Evolutionary conservation across 2,797 vertebrate genomes (phyloP).

Genomic region (Natrix natrix): DNA sequence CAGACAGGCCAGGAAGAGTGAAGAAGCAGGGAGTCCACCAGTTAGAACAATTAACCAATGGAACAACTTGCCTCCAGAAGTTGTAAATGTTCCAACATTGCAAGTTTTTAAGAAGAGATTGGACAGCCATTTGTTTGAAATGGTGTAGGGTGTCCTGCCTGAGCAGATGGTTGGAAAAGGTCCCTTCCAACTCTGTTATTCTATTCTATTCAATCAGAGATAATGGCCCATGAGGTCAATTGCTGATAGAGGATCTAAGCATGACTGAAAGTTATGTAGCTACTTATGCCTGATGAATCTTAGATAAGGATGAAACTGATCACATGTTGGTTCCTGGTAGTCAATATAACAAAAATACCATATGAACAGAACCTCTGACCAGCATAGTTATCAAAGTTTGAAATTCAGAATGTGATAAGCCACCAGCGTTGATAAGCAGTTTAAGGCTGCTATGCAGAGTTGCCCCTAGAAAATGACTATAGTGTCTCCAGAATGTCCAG

Average conservation of each 20-base stretch:
- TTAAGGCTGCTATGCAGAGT: not conserved
- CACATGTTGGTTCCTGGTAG: not conserved
- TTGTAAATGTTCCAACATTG: not conserved
- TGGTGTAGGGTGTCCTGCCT: not conserved
- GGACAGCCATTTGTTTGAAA: not conserved
- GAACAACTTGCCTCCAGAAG: not conserved
- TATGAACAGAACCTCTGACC: not conserved
- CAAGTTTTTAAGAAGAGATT: not conserved
- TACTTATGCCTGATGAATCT: not conserved
- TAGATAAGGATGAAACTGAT: not conserved
- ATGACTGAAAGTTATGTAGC: not conserved
- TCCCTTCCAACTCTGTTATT: not conserved
- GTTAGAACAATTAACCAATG: not conserved
- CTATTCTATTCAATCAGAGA: not conserved
- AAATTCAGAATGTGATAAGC: not conserved
- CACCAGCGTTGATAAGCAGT: not conserved
- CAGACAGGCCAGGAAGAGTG: not conserved
- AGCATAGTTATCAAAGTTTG: not conserved
- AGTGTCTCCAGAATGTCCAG: not conserved
- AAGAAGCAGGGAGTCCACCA: not conserved
- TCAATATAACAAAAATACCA: not conserved
- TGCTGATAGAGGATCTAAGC: not conserved
- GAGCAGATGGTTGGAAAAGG: not conserved
- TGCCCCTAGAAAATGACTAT: not conserved
- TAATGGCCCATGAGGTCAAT: not conserved